These are phyloP conservation scores for Sminthopsis crassicaudata DNA, from an alignment of 2,113 vertebrate genomes.

Conservation along the genomic window DNA sequence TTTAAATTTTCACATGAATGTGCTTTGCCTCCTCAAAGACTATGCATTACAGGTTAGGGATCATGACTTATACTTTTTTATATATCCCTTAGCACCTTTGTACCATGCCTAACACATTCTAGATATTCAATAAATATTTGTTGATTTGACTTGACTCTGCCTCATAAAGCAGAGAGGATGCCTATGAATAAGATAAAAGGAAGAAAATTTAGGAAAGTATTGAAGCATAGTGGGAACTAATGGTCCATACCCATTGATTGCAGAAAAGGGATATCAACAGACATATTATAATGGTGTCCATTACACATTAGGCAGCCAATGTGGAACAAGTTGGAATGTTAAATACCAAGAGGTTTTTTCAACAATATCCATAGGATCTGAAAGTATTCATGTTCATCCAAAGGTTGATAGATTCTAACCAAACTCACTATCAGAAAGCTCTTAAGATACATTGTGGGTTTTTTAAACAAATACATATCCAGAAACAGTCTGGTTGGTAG, in stretches of 20 bases:
- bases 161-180: conserved; percentile 47
- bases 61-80: neutral
- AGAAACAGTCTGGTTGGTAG: conserved; percentile 31
- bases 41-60: conserved; percentile 1
- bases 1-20: neutral
- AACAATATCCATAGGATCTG: conserved; percentile 43
- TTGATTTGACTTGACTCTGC: conserved; percentile 48
- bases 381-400: neutral
- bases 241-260: neutral
- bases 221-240: neutral
- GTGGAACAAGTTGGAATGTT: conserved; percentile 62
- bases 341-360: conserved; percentile 58
- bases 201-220: conserved; percentile 17
- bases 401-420: conserved; percentile 55
- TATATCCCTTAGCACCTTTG: conserved; percentile 13
- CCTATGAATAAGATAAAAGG: neutral
- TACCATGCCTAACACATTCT: conserved; percentile 42
- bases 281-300: neutral
- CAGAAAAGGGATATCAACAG: neutral
- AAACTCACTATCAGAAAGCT: conserved; percentile 56
- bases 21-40: neutral
- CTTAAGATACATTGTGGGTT: conserved; percentile 41
- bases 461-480: conserved; percentile 62
- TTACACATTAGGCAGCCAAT: conserved; percentile 68
- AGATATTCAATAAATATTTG: conserved; percentile 15